phyloP scores from a whole-genome alignment of 2,797 vertebrate species.

The Novumbra hubbsi region DNA sequence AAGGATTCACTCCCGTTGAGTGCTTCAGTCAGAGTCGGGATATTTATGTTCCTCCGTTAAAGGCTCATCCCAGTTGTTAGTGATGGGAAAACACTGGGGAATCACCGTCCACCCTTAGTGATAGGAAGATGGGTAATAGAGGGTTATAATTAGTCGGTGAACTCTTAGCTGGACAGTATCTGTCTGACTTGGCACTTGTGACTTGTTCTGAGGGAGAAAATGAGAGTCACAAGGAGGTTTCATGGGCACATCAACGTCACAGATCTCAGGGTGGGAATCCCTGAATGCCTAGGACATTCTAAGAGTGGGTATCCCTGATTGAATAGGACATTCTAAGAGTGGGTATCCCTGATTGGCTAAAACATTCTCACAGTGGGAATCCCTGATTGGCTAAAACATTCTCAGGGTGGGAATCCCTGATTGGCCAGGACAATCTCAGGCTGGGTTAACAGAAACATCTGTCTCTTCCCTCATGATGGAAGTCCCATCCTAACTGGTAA shows the following conservation, averaged over 20 bases:
- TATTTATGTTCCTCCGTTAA: constrained; percentile 57
- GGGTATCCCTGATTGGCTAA: too few species aligned
- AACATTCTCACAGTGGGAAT: too few species aligned
- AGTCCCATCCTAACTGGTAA: not conserved
- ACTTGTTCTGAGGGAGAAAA: constrained; percentile 58
- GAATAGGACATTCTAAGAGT: not conserved
- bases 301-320: not conserved
- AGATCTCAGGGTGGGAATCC: constrained; percentile 57
- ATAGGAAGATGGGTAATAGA: constrained; percentile 53
- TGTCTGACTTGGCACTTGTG: constrained; percentile 48
- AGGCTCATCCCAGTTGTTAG: constrained; percentile 53
- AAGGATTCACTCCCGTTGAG: constrained; percentile 40
- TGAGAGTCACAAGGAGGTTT: constrained; percentile 63
- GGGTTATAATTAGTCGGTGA: constrained; percentile 62
- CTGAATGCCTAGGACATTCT: not conserved
- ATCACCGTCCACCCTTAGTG: constrained; percentile 55
- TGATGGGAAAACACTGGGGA: constrained; percentile 48
- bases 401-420: too few species aligned
- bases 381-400: too few species aligned
- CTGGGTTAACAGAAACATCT: too few species aligned
- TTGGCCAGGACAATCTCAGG: too few species aligned
- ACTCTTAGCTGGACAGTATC: constrained; percentile 53
- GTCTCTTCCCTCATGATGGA: not conserved
- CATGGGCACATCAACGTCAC: not conserved
- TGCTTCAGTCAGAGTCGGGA: constrained; percentile 18